Conservation (phyloP, 1,140 invertebrate species). For the Lineus longissimus region DNA sequence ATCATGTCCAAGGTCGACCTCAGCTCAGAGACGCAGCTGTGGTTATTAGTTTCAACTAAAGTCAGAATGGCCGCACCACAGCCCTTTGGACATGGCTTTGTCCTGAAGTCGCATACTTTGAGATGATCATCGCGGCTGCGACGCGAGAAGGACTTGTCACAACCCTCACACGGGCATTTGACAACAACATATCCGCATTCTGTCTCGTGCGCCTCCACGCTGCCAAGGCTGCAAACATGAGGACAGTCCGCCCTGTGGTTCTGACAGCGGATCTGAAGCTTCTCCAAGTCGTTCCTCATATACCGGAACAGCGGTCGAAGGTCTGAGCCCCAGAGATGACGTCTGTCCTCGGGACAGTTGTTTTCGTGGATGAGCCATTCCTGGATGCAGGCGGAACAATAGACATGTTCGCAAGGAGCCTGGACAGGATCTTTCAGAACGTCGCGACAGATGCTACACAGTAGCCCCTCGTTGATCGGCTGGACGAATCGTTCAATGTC, state of each 20-base stretch:
- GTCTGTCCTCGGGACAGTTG: constrained; percentile 39
- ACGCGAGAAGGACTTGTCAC: constrained; percentile 17
- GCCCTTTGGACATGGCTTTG: constrained; percentile 28
- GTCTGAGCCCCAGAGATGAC: constrained; percentile 18
- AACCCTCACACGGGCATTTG: constrained; percentile 32
- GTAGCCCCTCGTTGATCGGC: constrained; percentile 38
- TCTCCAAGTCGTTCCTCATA: constrained; percentile 42
- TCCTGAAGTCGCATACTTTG: constrained; percentile 22
- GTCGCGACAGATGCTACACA: constrained; percentile 43
- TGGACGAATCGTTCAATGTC: constrained; percentile 38
- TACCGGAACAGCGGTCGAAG: constrained; percentile 36
- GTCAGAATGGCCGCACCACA: constrained; percentile 31
- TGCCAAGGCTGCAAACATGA: constrained; percentile 26
- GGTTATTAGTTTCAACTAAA: constrained; percentile 22
- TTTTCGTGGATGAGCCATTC: constrained; percentile 39
- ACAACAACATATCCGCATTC: constrained; percentile 27
- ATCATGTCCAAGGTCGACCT: constrained; percentile 32
- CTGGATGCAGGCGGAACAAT: constrained; percentile 34
- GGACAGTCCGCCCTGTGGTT: constrained; percentile 27
- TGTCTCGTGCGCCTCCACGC: constrained; percentile 24
- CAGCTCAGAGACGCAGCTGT: constrained; percentile 43
- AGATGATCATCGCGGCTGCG: constrained; percentile 22
- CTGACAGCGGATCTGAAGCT: constrained; percentile 30
- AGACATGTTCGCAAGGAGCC: constrained; percentile 43
- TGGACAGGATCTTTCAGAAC: constrained; percentile 44